phyloP scores from a whole-genome alignment of 2,797 vertebrate species.

The Peromyscus nudipes region DNA sequence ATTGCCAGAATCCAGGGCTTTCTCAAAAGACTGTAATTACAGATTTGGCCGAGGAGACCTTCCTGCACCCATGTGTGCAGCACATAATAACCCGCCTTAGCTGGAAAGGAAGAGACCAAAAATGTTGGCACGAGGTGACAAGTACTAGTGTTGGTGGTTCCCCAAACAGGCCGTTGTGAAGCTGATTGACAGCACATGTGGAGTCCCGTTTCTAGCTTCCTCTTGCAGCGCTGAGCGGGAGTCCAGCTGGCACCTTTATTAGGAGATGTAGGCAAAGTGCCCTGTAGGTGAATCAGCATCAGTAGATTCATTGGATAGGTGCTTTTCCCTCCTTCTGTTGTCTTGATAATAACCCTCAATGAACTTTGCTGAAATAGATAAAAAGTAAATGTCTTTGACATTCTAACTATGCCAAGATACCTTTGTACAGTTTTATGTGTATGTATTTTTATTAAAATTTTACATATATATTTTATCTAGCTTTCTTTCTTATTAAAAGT shows the following conservation, averaged over 20 bases:
- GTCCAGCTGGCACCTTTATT: background rate
- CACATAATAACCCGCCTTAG: constrained; percentile 1
- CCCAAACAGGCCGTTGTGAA: background rate
- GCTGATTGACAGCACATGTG: background rate
- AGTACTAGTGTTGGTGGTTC: background rate
- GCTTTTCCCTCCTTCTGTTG: background rate
- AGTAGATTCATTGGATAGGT: background rate
- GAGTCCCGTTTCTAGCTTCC: background rate
- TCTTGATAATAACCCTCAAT: background rate
- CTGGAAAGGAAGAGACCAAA: background rate
- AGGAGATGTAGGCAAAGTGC: background rate
- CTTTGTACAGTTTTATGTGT: background rate
- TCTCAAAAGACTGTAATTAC: constrained; percentile 53
- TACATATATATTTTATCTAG: background rate
- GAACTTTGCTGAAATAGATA: background rate
- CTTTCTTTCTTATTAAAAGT: background rate
- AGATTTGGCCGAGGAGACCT: constrained; percentile 10
- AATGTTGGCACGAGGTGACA: background rate
- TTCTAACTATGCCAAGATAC: background rate
- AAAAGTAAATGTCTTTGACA: background rate
- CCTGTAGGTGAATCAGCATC: background rate
- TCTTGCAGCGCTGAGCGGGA: background rate
- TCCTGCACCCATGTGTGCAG: background rate
- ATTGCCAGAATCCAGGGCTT: constrained; percentile 37
- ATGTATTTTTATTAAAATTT: background rate